Conservation (phyloP, 2,888 invertebrate species). For the Hydropsyche betteni region DNA sequence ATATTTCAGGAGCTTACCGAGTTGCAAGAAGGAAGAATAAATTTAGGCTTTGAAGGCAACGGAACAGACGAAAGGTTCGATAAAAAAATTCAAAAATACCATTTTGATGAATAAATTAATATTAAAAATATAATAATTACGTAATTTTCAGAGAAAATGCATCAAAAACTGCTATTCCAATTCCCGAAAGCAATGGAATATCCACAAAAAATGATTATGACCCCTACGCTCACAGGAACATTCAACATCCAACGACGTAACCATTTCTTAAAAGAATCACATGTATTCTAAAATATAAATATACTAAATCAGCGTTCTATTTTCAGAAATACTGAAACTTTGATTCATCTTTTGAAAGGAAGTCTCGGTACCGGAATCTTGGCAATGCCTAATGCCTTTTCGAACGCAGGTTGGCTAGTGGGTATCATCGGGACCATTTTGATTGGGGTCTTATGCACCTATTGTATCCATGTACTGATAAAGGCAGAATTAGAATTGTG, state of each 20-base stretch:
- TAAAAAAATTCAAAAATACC: too few relatives aligned
- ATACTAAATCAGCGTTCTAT: not conserved
- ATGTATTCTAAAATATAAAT: not conserved
- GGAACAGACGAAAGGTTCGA: too few relatives aligned
- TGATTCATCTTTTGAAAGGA: slow-evolving; percentile 87
- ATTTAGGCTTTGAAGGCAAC: too few relatives aligned
- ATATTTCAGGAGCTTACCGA: too few relatives aligned
- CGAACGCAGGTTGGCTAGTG: slow-evolving; percentile 82
- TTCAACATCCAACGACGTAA: slow-evolving; percentile 79
- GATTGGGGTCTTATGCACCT: slow-evolving; percentile 90
- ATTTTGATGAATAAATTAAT: too few relatives aligned
- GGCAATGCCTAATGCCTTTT: slow-evolving; percentile 89
- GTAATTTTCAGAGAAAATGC: not conserved
- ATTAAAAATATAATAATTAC: too few relatives aligned
- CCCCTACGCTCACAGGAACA: slow-evolving; percentile 73
- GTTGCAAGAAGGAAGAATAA: too few relatives aligned
- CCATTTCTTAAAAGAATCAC: slow-evolving; percentile 53
- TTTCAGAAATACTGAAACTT: slow-evolving; percentile 77
- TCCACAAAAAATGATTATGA: slow-evolving; percentile 67
- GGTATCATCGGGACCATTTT: slow-evolving; percentile 82
- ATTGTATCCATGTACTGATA: slow-evolving; percentile 91
- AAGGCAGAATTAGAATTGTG: slow-evolving; percentile 72
- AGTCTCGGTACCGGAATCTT: slow-evolving; percentile 92
- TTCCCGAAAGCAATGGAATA: not conserved
- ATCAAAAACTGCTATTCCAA: not conserved